Percentiles rank a stretch among this genome's conserved stretches.
These are phyloP conservation scores for Caenorhabditis briggsae DNA, from an alignment of 1,140 invertebrate genomes.

Conservation along the genomic window DNA sequence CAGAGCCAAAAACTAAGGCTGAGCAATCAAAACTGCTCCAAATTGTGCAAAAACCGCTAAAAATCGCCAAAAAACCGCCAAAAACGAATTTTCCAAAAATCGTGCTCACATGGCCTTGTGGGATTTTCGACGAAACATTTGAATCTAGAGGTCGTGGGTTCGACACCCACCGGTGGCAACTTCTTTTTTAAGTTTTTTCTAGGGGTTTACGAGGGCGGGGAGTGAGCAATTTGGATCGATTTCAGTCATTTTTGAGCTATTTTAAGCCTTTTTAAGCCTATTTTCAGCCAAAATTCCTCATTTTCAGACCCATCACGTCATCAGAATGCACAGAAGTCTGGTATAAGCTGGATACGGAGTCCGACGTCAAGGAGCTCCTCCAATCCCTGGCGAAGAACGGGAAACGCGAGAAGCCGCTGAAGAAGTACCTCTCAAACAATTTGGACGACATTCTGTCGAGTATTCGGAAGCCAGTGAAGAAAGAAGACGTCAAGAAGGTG, in stretches of 20 bases:
- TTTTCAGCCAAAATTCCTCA: background rate
- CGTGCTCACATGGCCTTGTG: too few species aligned
- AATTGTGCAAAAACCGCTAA: too few species aligned
- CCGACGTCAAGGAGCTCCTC: background rate
- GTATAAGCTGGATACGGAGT: constrained; percentile 13
- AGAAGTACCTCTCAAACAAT: background rate
- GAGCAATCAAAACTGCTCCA: too few species aligned
- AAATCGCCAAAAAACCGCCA: too few species aligned
- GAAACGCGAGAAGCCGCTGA: constrained; percentile 36
- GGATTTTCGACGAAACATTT: too few species aligned
- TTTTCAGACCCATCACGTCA: constrained; percentile 16
- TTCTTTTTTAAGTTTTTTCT: background rate
- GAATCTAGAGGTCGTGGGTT: too few species aligned
- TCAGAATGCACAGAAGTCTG: background rate
- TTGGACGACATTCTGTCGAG: background rate
- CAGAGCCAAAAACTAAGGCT: too few species aligned
- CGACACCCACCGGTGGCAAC: too few species aligned
- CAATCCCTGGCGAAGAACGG: background rate
- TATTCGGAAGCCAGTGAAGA: background rate
- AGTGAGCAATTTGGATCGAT: too few species aligned
- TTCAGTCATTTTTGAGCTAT: background rate
- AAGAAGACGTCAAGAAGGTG: background rate
- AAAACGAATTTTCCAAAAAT: too few species aligned
- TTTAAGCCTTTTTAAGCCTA: too few species aligned
- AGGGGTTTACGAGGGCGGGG: background rate